Conservation (phyloP, 2,888 invertebrate species). For the Escarpia spicata region DNA sequence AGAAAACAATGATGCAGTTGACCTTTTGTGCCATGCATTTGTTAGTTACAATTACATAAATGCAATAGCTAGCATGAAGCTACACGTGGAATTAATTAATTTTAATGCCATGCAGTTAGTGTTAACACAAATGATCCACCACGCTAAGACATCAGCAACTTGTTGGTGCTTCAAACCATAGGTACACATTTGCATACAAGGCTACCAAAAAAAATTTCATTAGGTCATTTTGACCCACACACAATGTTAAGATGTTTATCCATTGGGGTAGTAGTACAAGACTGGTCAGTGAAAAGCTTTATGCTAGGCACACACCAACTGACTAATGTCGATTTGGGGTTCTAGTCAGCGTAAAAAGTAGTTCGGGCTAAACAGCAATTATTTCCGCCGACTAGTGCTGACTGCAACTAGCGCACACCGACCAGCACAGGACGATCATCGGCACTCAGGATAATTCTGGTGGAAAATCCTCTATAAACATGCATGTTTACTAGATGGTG, state of each 20-base stretch:
- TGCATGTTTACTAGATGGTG: too few species aligned
- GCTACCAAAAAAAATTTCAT: background rate
- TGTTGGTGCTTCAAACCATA: background rate
- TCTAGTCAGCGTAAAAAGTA: too few species aligned
- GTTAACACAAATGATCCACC: background rate
- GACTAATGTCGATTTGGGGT: too few species aligned
- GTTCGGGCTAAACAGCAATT: too few species aligned
- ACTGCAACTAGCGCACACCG: too few species aligned
- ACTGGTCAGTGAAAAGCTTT: background rate
- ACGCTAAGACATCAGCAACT: background rate
- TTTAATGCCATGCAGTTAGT: background rate
- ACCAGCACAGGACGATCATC: too few species aligned
- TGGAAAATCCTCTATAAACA: too few species aligned
- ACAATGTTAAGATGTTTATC: background rate
- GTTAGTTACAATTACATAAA: too few species aligned
- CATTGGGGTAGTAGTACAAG: background rate
- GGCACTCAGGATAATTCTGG: too few species aligned
- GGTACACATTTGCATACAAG: background rate
- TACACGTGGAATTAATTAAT: background rate
- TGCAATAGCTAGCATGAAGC: background rate
- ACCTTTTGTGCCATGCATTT: background rate
- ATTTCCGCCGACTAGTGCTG: too few species aligned
- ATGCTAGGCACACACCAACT: too few species aligned
- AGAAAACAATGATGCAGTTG: background rate
- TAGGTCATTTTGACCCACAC: background rate